Conservation (phyloP, 2,797 vertebrate species). For the Chelmon rostratus region DNA sequence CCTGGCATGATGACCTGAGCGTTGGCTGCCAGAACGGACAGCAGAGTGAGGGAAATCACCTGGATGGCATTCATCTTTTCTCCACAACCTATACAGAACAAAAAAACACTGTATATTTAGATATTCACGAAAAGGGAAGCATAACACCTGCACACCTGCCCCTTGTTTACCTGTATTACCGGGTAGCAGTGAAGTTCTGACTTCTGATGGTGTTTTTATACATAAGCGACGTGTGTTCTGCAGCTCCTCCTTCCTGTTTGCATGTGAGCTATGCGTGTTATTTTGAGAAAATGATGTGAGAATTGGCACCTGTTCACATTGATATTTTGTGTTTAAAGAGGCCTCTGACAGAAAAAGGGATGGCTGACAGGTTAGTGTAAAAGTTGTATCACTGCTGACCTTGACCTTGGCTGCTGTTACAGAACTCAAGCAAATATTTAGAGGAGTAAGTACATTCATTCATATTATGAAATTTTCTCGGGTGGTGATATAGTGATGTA, state of each 20-base stretch:
- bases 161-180: slow-evolving; percentile 49
- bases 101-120: neutral
- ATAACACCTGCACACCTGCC: neutral
- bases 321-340: slow-evolving; percentile 42
- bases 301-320: slow-evolving; percentile 56
- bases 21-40: slow-evolving; percentile 74
- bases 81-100: slow-evolving; percentile 42
- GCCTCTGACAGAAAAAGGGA: neutral
- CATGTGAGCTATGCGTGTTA: neutral
- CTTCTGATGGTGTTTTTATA: slow-evolving; percentile 47
- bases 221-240: neutral
- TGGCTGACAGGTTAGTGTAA: slow-evolving; percentile 25
- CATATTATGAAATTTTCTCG: neutral
- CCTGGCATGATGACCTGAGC: slow-evolving; percentile 85
- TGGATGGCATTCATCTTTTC: slow-evolving; percentile 72
- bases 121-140: neutral
- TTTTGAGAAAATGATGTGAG: slow-evolving; percentile 38
- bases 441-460: neutral
- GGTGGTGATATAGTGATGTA: neutral
- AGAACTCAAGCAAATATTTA: slow-evolving; percentile 3
- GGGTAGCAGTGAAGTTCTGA: slow-evolving; percentile 8
- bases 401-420: neutral
- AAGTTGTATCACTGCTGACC: neutral
- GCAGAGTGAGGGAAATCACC: slow-evolving; percentile 75
- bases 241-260: slow-evolving; percentile 13